A percentile compares a stretch with the other conserved stretches of the same genome.
Conservation (phyloP, 2,797 vertebrate genomes). For the Varecia variegata region DNA sequence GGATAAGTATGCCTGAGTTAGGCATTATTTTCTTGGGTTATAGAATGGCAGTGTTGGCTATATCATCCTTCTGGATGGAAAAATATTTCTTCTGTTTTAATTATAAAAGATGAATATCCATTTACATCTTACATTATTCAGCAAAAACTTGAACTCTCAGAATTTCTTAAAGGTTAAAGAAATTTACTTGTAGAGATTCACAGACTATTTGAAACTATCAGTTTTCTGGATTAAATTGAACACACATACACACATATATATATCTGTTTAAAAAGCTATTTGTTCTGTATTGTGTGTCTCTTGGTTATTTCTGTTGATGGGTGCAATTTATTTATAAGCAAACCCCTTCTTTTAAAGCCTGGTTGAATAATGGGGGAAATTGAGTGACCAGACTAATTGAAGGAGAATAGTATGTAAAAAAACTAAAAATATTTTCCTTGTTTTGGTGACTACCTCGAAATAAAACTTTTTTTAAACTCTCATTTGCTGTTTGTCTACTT, state of each 20-base stretch:
- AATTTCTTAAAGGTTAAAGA: background rate
- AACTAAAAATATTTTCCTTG: background rate
- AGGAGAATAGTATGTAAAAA: background rate
- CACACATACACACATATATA: constrained; percentile 30
- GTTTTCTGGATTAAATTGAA: constrained; percentile 79
- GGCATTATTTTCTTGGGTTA: background rate
- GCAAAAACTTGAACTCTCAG: background rate
- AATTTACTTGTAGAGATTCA: background rate
- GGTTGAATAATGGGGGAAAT: background rate
- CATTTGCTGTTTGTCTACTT: background rate
- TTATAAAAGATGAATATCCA: background rate
- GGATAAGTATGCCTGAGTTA: background rate
- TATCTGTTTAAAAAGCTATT: constrained; percentile 65
- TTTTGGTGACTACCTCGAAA: background rate
- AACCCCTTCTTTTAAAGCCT: background rate
- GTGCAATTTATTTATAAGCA: background rate
- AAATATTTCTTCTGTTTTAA: background rate
- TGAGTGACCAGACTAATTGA: background rate
- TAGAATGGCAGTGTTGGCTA: background rate
- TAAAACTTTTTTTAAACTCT: background rate
- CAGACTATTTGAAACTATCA: constrained; percentile 48
- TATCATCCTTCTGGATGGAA: background rate
- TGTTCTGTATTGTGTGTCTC: constrained; percentile 74
- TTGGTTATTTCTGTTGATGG: constrained; percentile 42
- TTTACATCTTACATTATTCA: background rate